Evolutionary conservation across 2,797 vertebrate genomes (phyloP).

Genomic region (Microchirus variegatus): DNA sequence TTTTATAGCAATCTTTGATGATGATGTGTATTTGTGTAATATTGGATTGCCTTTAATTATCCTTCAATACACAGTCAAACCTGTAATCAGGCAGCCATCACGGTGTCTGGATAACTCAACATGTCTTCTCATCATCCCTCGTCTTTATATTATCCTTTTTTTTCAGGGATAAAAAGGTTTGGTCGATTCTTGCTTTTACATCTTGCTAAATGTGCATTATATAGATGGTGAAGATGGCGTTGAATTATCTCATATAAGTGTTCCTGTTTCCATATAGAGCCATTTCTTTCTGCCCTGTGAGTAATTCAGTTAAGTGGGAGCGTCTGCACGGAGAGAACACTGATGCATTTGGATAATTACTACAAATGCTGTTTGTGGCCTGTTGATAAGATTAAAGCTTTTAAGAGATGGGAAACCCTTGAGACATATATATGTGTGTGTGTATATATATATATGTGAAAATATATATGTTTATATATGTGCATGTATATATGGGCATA

Average conservation of each 20-base stretch:
- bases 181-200: neutral
- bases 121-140: too few relatives aligned
- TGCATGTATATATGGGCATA: neutral
- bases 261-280: slow-evolving; percentile 10
- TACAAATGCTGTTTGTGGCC: slow-evolving; percentile 42
- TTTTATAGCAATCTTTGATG: too few relatives aligned
- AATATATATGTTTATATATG: neutral
- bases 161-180: neutral
- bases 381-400: slow-evolving; percentile 56
- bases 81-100: too few relatives aligned
- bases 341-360: slow-evolving; percentile 61
- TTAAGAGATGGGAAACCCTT: slow-evolving; percentile 35
- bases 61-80: too few relatives aligned
- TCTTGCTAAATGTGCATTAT: too few relatives aligned
- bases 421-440: slow-evolving; percentile 5
- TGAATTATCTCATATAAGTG: slow-evolving; percentile 10
- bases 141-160: too few relatives aligned
- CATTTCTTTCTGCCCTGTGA: slow-evolving; percentile 1
- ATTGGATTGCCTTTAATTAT: too few relatives aligned
- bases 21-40: too few relatives aligned
- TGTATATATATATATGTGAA: neutral
- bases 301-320: slow-evolving; percentile 56
- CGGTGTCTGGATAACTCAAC: too few relatives aligned
- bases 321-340: slow-evolving; percentile 25
- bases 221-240: neutral